Evolutionary conservation across 2,888 invertebrate genomes (phyloP).

Genomic region (Lacanobia wlatinum): DNA sequence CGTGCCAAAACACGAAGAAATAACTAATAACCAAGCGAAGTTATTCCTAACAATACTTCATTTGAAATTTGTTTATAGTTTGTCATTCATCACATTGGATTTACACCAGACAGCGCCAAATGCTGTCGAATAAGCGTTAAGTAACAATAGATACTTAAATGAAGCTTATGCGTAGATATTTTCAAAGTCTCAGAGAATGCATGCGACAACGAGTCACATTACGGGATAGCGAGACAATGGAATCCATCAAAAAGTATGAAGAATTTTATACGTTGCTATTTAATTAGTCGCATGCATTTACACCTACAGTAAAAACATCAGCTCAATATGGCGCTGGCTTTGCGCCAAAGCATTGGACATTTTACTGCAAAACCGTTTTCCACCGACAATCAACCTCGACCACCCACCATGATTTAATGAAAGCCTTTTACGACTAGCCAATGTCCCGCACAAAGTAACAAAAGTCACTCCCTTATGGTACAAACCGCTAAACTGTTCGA

Average conservation of each 20-base stretch:
- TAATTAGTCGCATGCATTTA: constrained; percentile 44
- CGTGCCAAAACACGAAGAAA: constrained; percentile 38
- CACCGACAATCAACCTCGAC: constrained; percentile 60
- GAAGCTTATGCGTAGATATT: constrained; percentile 20
- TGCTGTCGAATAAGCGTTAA: constrained; percentile 35
- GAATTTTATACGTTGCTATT: constrained; percentile 23
- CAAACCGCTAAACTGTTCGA: constrained; percentile 14
- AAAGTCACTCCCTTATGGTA: constrained; percentile 29
- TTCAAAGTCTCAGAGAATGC: constrained; percentile 32
- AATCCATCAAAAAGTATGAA: constrained; percentile 19
- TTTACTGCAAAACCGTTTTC: constrained; percentile 71
- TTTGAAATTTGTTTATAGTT: constrained; percentile 30
- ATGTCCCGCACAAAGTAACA: constrained; percentile 43
- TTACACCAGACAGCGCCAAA: constrained; percentile 36
- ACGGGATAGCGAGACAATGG: constrained; percentile 18
- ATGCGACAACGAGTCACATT: constrained; percentile 10
- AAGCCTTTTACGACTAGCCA: constrained; percentile 54
- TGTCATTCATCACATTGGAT: constrained; percentile 34
- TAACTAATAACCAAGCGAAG: constrained; percentile 22
- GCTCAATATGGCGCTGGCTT: constrained; percentile 58
- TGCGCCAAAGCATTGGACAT: constrained; percentile 63
- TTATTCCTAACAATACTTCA: constrained; percentile 31
- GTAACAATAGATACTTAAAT: constrained; percentile 50
- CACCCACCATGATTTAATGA: constrained; percentile 60
- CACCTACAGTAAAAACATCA: constrained; percentile 26